A percentile compares a stretch with the other conserved stretches of the same genome.
These are phyloP conservation scores for Coregonus suidteri DNA, from an alignment of 2,797 vertebrate species.

Conservation along the genomic window DNA sequence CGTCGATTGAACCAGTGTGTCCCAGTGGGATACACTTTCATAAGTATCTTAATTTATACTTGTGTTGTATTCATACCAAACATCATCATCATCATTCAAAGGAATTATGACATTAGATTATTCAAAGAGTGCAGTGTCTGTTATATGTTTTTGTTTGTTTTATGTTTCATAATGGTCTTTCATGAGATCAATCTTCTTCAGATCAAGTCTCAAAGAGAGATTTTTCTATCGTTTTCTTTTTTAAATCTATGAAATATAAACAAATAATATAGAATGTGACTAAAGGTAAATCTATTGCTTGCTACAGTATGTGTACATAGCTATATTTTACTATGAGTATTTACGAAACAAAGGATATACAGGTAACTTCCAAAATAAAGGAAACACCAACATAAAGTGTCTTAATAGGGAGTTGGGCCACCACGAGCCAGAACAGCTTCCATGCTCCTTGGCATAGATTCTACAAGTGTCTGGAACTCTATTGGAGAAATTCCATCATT, in stretches of 20 bases:
- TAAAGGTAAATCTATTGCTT: conserved; percentile 28
- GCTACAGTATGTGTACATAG: not conserved
- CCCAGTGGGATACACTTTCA: not conserved
- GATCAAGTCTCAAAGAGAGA: conserved; percentile 43
- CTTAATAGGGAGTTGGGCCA: too few species aligned
- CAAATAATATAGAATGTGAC: conserved; percentile 30
- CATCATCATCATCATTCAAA: not conserved
- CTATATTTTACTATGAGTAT: not conserved
- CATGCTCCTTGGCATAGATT: too few species aligned
- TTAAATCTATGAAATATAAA: conserved; percentile 22
- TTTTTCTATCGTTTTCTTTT: conserved; percentile 49
- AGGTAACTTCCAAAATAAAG: not conserved
- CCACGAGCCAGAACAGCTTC: too few species aligned
- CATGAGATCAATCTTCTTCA: not conserved
- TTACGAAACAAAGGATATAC: not conserved
- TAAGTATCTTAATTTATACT: conserved; percentile 1
- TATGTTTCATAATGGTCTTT: not conserved
- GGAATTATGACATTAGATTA: not conserved
- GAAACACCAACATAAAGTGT: too few species aligned
- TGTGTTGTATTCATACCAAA: not conserved
- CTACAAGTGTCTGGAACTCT: too few species aligned
- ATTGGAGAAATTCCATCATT: too few species aligned
- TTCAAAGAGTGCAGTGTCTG: not conserved
- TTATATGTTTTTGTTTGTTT: not conserved
- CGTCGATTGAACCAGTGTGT: too few species aligned